Evolutionary conservation across 2,797 vertebrate species (phyloP).

Genomic region (Falco berigora): DNA sequence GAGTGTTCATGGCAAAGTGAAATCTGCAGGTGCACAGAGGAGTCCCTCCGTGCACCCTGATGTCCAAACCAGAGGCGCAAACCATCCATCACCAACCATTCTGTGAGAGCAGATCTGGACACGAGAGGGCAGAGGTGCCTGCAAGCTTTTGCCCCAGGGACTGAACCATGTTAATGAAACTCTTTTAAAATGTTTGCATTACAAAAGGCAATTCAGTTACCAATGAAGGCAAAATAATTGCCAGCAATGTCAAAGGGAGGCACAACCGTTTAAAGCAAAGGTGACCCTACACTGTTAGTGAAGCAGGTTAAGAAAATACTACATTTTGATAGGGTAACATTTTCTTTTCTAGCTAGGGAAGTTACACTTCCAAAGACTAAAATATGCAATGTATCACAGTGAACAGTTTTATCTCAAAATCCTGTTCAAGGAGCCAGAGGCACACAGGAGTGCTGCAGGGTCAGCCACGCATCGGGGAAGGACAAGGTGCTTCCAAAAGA

Average conservation of each 20-base stretch:
- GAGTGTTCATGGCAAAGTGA: neutral
- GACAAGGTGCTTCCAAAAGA: neutral
- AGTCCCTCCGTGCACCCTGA: rapidly evolving
- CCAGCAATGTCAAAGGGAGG: neutral
- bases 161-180: neutral
- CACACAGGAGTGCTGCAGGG: neutral
- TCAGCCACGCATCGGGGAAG: neutral
- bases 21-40: neutral
- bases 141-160: neutral
- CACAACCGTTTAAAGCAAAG: neutral
- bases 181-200: neutral
- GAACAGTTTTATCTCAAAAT: neutral
- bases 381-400: neutral
- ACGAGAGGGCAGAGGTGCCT: neutral
- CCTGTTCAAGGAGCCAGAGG: neutral
- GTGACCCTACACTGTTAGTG: neutral
- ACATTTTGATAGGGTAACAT: neutral
- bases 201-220: neutral
- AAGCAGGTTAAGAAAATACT: neutral
- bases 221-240: neutral
- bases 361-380: neutral
- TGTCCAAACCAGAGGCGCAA: neutral
- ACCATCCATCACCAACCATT: neutral
- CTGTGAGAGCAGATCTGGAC: neutral
- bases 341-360: neutral